phyloP scores from a whole-genome alignment of 2,113 vertebrate genomes.

The Malurus melanocephalus region DNA sequence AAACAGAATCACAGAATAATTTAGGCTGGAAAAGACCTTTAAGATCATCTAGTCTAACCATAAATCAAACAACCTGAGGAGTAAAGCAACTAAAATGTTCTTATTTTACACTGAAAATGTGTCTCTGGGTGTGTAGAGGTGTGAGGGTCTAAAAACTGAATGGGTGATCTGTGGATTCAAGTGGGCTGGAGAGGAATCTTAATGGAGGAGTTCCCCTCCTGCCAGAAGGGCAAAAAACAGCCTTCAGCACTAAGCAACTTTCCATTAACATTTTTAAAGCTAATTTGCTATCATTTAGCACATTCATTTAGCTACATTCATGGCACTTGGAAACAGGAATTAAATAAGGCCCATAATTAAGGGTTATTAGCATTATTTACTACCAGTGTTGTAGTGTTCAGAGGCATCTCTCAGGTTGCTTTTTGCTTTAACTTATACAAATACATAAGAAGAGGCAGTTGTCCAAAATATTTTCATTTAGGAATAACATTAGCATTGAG shows the following conservation, averaged over 20 bases:
- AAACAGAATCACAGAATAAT: neutral
- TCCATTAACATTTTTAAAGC: neutral
- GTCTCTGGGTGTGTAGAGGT: neutral
- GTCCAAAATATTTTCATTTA: neutral
- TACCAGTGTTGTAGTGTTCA: neutral
- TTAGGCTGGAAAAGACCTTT: neutral
- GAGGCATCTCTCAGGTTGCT: neutral
- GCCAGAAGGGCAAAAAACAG: neutral
- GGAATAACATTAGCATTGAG: neutral
- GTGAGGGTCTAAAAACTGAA: neutral
- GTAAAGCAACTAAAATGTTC: neutral
- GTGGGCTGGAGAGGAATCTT: neutral
- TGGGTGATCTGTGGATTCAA: neutral
- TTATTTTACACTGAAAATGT: neutral
- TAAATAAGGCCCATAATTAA: constrained; percentile 15
- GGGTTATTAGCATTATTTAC: constrained; percentile 27
- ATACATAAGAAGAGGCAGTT: neutral
- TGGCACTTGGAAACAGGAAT: neutral
- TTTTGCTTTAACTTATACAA: neutral
- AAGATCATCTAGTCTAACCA: neutral
- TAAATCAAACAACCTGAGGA: neutral
- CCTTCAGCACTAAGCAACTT: neutral
- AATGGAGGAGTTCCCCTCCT: neutral
- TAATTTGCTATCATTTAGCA: constrained; percentile 33
- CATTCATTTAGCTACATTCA: neutral